These are phyloP conservation scores for Characodon lateralis DNA, from an alignment of 2,797 vertebrate genomes.

Conservation along the genomic window DNA sequence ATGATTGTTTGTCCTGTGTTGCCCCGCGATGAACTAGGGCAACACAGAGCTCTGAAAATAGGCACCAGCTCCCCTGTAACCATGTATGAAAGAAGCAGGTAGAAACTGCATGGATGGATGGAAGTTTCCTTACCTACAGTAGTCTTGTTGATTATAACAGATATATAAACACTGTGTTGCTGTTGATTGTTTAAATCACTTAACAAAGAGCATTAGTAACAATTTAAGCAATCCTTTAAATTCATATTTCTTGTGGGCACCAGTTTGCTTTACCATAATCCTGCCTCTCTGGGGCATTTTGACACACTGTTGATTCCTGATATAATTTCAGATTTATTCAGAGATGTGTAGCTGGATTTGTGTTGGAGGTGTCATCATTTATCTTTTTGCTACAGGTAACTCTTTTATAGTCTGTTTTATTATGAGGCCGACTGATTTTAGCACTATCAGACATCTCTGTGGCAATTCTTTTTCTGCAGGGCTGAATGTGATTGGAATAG, in stretches of 20 bases:
- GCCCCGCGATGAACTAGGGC: too few species aligned
- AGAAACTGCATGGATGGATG: too few species aligned
- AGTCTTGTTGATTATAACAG: neutral
- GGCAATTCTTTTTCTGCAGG: neutral
- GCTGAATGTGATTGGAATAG: slow-evolving; percentile 2
- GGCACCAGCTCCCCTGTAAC: too few species aligned
- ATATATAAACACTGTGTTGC: neutral
- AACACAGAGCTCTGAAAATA: too few species aligned
- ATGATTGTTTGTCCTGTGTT: too few species aligned
- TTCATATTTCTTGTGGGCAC: neutral
- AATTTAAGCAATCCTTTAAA: neutral
- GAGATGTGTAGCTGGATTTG: neutral
- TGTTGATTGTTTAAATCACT: neutral
- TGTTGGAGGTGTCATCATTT: slow-evolving; percentile 11
- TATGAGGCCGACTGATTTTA: slow-evolving; percentile 4
- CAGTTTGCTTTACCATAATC: neutral
- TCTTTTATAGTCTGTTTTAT: slow-evolving; percentile 6
- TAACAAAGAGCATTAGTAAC: neutral
- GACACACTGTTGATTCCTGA: neutral
- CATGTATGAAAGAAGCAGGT: too few species aligned
- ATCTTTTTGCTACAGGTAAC: slow-evolving; percentile 8
- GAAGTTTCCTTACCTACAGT: neutral
- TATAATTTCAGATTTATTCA: slow-evolving; percentile 17
- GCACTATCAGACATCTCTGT: neutral
- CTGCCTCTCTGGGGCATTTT: neutral